Conservation (phyloP, 2,113 vertebrate species). For the Leptobrachium ailaonicum region DNA sequence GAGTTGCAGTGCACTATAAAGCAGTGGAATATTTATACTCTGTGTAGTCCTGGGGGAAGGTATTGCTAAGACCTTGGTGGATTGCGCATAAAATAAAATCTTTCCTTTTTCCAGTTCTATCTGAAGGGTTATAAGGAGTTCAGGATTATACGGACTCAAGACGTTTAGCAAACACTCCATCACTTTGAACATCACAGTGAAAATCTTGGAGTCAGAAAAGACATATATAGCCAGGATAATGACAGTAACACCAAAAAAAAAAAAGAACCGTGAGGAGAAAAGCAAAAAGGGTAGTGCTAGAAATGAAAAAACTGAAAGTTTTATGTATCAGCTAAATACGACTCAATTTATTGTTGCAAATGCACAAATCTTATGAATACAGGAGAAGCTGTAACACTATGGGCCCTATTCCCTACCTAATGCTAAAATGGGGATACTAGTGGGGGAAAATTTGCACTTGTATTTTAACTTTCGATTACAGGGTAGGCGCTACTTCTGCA, state of each 20-base stretch:
- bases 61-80: not conserved
- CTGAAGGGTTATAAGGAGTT: slow-evolving; percentile 26
- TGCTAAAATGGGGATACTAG: too few species aligned
- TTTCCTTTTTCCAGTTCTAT: not conserved
- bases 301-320: not conserved
- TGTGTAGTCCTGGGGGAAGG: not conserved
- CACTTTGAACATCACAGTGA: slow-evolving; percentile 21
- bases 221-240: not conserved
- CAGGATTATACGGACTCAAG: slow-evolving; percentile 8
- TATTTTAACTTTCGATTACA: too few species aligned
- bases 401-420: too few species aligned
- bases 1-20: not conserved
- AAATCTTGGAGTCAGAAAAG: slow-evolving; percentile 11
- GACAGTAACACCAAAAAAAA: not conserved
- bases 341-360: too few species aligned
- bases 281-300: not conserved
- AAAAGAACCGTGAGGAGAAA: not conserved
- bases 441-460: too few species aligned
- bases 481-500: too few species aligned
- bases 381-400: too few species aligned
- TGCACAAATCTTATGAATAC: too few species aligned
- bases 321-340: too few species aligned
- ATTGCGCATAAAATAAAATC: slow-evolving; percentile 10
- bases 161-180: slow-evolving; percentile 1
- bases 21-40: not conserved